phyloP scores from a whole-genome alignment of 2,888 invertebrate species.

The Cepaea hortensis region DNA sequence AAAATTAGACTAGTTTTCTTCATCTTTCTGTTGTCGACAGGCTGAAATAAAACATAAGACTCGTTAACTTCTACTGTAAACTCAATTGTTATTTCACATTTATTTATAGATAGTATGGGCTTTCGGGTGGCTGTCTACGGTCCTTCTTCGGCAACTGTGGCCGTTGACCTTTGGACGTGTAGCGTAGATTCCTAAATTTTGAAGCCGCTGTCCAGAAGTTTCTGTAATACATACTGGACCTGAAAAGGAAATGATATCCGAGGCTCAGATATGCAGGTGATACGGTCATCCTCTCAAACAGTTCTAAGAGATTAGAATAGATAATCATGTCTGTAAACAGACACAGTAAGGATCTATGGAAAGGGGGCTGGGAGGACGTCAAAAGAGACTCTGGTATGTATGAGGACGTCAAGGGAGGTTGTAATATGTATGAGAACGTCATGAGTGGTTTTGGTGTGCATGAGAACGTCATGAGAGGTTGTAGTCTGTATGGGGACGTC shows the following conservation, averaged over 20 bases:
- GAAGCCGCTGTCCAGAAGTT: constrained; percentile 44
- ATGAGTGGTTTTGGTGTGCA: no score
- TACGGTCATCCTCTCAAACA: no score
- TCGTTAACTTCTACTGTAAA: neutral
- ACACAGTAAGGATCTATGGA: neutral
- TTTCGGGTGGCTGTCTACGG: neutral
- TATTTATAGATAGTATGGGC: constrained; percentile 14
- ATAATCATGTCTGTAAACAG: no score
- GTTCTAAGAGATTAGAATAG: no score
- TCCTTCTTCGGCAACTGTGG: neutral
- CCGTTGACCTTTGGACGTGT: neutral
- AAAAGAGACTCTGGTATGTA: no score
- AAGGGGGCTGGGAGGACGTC: no score
- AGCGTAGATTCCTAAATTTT: constrained; percentile 3
- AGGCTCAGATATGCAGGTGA: no score
- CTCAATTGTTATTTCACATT: neutral
- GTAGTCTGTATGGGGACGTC: no score
- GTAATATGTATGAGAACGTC: no score
- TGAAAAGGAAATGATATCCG: neutral
- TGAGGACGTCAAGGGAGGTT: no score
- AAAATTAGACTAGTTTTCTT: neutral
- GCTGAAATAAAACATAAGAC: neutral
- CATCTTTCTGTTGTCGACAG: neutral
- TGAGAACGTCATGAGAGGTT: no score
- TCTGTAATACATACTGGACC: constrained; percentile 41